phyloP scores from a whole-genome alignment of 2,888 invertebrate species.

The Theretra japonica region DNA sequence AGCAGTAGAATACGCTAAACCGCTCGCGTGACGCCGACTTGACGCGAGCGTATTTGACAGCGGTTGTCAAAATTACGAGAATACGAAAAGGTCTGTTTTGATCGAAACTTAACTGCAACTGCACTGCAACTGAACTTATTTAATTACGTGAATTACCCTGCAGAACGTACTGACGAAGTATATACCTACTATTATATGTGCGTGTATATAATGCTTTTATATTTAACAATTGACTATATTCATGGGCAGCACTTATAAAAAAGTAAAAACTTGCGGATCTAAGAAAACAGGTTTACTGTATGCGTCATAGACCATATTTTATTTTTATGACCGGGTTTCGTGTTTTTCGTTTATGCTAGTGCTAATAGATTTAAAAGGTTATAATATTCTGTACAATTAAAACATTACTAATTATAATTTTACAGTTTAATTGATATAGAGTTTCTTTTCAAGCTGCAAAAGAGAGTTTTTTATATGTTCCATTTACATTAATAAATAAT shows the following conservation, averaged over 20 bases:
- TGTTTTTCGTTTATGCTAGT: slow-evolving; percentile 18
- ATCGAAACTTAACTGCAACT: no score
- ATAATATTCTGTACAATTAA: background rate
- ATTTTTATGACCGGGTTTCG: background rate
- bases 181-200: no score
- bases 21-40: no score
- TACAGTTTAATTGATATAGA: background rate
- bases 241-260: background rate
- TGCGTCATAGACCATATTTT: slow-evolving; percentile 3
- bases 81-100: no score
- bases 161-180: no score
- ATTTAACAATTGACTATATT: background rate
- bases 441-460: background rate
- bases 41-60: no score
- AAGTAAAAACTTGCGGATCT: background rate
- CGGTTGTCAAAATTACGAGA: no score
- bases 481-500: no score
- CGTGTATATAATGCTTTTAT: no score
- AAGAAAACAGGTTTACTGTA: slow-evolving; percentile 8
- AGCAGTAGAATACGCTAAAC: no score
- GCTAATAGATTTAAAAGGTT: slow-evolving; percentile 29
- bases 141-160: no score
- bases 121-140: no score
- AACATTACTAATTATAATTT: slow-evolving; percentile 28
- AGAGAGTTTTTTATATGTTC: background rate